Evolutionary conservation across 2,797 vertebrate species (phyloP).

Genomic region (Luscinia luscinia): DNA sequence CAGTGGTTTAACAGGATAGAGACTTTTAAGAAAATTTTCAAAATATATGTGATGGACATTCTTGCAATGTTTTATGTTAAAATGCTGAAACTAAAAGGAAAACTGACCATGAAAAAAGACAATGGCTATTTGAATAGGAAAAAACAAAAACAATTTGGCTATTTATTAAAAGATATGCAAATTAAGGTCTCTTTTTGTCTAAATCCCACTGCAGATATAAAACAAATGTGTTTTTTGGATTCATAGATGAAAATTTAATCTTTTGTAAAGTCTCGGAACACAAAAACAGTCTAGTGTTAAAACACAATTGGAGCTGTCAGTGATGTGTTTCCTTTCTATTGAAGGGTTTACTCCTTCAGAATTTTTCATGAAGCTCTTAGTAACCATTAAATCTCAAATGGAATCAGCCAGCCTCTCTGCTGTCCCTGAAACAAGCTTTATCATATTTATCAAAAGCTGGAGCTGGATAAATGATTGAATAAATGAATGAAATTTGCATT

Average conservation of each 20-base stretch:
- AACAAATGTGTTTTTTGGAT: neutral
- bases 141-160: neutral
- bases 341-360: neutral
- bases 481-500: slow-evolving; percentile 54
- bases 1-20: neutral
- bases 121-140: neutral
- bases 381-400: slow-evolving; percentile 19
- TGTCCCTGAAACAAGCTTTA: neutral
- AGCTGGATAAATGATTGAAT: neutral
- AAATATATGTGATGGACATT: neutral
- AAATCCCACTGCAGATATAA: neutral
- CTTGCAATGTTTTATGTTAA: neutral
- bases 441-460: slow-evolving; percentile 24
- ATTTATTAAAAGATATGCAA: neutral
- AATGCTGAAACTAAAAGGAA: neutral
- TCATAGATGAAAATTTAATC: neutral
- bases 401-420: slow-evolving; percentile 7
- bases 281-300: neutral
- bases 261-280: neutral
- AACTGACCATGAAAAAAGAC: neutral
- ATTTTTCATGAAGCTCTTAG: neutral
- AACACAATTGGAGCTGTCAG: neutral
- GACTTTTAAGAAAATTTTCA: neutral
- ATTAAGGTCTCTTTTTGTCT: neutral
- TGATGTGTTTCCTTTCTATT: neutral